Percentiles rank a stretch among this genome's conserved stretches.
Conservation (phyloP, 2,113 vertebrate species). For the Leptosomus discolor region DNA sequence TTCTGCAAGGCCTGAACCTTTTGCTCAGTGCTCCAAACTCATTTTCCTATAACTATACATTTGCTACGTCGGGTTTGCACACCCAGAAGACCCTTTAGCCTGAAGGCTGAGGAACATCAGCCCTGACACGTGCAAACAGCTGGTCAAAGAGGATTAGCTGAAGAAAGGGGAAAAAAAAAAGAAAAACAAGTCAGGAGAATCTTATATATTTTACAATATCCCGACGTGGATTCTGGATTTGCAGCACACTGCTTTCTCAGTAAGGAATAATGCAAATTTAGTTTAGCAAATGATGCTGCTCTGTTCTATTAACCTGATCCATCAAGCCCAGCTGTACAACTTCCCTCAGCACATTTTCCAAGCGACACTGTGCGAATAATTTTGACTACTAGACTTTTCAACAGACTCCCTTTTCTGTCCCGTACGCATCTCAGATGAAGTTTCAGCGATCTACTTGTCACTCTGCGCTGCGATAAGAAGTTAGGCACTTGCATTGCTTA, state of each 20-base stretch:
- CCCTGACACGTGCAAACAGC: not conserved
- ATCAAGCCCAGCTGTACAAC: not conserved
- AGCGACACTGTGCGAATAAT: not conserved
- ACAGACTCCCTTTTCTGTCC: not conserved
- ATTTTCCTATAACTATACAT: not conserved
- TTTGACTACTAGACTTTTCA: not conserved
- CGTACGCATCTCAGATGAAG: not conserved
- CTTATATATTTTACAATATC: not conserved
- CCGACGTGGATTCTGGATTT: not conserved
- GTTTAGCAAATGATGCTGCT: not conserved
- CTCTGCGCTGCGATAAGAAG: not conserved
- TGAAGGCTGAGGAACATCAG: not conserved
- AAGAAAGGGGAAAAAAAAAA: not conserved
- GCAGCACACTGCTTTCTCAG: not conserved
- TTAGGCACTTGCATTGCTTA: not conserved
- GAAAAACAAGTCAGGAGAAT: not conserved
- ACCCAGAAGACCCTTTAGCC: not conserved
- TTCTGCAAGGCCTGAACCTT: not conserved
- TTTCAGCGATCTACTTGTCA: not conserved
- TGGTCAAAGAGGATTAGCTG: not conserved
- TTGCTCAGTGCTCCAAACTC: not conserved
- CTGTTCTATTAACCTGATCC: not conserved
- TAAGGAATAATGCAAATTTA: not conserved
- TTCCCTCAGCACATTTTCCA: not conserved
- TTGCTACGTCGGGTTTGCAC: rapidly evolving